Percentiles rank a stretch among this genome's conserved stretches.
Evolutionary conservation across 2,888 invertebrate species (phyloP).

Genomic region (Megamerina dolium): DNA sequence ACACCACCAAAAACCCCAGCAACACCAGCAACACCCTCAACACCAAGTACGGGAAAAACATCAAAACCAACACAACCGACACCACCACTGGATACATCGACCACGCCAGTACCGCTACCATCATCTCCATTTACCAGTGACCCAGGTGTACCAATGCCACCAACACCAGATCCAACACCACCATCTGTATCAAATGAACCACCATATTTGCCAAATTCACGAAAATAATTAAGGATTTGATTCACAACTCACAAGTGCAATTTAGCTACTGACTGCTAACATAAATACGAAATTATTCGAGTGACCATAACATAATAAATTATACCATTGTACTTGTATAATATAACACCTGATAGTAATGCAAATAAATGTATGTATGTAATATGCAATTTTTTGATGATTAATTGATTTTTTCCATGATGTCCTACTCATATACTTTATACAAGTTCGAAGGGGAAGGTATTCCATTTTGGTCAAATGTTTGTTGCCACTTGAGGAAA

Average conservation of each 20-base stretch:
- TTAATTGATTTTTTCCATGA: no score
- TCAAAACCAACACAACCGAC: background rate
- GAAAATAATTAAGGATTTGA: background rate
- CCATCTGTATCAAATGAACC: conserved; percentile 17
- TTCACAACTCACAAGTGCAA: no score
- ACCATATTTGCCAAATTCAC: conserved; percentile 4
- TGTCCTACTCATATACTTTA: no score
- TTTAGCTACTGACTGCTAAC: no score
- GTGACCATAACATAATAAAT: background rate
- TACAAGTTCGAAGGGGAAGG: no score
- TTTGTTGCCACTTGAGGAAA: no score
- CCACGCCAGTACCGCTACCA: conserved; percentile 22
- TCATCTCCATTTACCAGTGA: conserved; percentile 24
- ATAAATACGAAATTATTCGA: background rate
- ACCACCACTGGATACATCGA: background rate
- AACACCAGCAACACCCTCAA: background rate
- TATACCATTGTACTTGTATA: no score
- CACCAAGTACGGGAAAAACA: conserved; percentile 1
- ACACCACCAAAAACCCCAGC: conserved; percentile 3
- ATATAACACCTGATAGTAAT: no score
- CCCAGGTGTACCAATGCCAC: conserved; percentile 24
- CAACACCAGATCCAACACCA: conserved; percentile 29
- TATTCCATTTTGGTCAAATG: no score
- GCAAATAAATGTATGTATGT: no score
- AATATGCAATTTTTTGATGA: no score